These are phyloP conservation scores for Orthochromis indermauri DNA, from an alignment of 2,113 vertebrate species.

Conservation along the genomic window DNA sequence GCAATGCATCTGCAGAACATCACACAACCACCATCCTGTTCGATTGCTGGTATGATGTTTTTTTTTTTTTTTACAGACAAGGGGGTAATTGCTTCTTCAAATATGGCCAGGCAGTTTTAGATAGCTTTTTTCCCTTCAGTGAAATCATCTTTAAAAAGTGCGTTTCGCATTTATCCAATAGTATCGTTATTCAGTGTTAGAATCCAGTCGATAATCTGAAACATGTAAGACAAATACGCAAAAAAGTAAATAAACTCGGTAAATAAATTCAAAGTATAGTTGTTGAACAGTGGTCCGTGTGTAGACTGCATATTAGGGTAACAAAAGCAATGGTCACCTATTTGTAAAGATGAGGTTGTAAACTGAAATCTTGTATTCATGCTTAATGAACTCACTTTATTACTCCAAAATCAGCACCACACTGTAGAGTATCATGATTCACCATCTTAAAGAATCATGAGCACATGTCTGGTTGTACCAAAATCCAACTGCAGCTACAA, in stretches of 20 bases:
- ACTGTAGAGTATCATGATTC: neutral
- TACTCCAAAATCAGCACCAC: neutral
- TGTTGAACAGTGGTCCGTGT: neutral
- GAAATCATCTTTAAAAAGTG: neutral
- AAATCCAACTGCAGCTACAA: neutral
- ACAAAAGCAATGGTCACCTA: neutral
- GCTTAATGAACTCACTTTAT: neutral
- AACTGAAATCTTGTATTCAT: neutral
- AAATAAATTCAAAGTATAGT: neutral
- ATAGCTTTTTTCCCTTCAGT: neutral
- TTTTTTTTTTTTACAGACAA: neutral
- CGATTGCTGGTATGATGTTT: neutral
- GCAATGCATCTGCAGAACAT: neutral
- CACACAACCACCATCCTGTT: neutral
- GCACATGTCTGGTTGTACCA: neutral
- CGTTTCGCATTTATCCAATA: fast-evolving
- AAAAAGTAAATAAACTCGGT: neutral
- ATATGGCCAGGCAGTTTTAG: neutral
- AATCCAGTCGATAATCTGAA: neutral
- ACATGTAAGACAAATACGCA: neutral
- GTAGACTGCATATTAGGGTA: neutral
- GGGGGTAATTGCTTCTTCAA: neutral
- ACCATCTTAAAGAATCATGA: neutral
- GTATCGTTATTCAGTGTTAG: neutral
- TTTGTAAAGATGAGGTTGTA: neutral